Base-by-base conservation (phyloP, 92 coral and sea anemone species). In the Galaxea fascicularis region DNA sequence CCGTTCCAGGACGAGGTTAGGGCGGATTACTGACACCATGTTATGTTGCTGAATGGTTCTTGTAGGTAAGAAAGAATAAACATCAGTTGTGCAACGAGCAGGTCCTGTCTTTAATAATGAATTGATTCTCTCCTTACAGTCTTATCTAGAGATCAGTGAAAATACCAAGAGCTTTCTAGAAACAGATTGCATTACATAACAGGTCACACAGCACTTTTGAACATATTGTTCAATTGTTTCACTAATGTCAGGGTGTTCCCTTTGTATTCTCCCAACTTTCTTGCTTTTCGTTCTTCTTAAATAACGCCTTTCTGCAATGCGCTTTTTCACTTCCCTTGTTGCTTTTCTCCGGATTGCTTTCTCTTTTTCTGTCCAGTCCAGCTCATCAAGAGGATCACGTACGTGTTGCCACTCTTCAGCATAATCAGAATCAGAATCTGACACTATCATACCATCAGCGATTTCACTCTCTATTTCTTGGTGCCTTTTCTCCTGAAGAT, bases 231-330 rank as follows among this genome's bases (percentile, higher is more conserved):
- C 89, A 51, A 89, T 83, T 12, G 80, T 78, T 62, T 71, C 8
- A 21, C 91, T 88, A 17, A 88, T 82, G 60, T 69, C 65, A 22
- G 87, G 91, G 28, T 24, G 22, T n/a, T 76, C 63, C 52, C 45
- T 63, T 41, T 47, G 62, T 11, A 85, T 71, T 73, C 73, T 74
- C 8, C 80, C 78, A 10, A 81, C 24, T 30, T 60, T 82, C 47
- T 80, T 90, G 84, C 87, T 85, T 13, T 65, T 49, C 52, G 87
- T 74, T 28, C 90, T 65, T 30, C 28, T 79, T 10, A 90, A 53
- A 24, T 65, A 90, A 31, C 93, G 84, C 59, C 78, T 74, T 21
- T 85, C 93, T 20, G 83, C 86, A 13, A 90, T 21, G 17, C 85
- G 63, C 77, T 80, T 89, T 4, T 31, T 70, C 4, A 80, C 29